Conservation (phyloP, 2,797 vertebrate genomes). For the Amniataba percoides region DNA sequence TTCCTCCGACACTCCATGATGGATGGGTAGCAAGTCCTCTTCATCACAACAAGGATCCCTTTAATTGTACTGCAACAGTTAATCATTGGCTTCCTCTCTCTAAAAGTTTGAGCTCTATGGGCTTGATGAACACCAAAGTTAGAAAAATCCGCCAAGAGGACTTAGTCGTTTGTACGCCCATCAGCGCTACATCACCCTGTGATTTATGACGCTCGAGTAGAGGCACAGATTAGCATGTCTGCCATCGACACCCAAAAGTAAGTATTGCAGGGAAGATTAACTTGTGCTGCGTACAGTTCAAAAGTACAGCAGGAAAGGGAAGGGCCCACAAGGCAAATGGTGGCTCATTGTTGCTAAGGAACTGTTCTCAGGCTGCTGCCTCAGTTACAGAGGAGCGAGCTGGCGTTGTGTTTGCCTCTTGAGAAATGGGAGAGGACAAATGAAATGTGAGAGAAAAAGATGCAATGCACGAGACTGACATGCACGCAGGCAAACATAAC, state of each 20-base stretch:
- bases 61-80: conserved; percentile 59
- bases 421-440: conserved; percentile 59
- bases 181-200: conserved; percentile 61
- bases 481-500: conserved; percentile 19
- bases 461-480: conserved; percentile 25
- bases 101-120: conserved; percentile 32
- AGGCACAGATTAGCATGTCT: conserved; percentile 69
- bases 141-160: conserved; percentile 46
- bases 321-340: conserved; percentile 63
- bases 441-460: conserved; percentile 51
- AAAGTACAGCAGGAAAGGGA: conserved; percentile 55
- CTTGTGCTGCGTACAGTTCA: conserved; percentile 60
- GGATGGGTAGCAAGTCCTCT: conserved; percentile 55
- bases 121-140: conserved; percentile 65
- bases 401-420: conserved; percentile 54
- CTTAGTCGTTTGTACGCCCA: conserved; percentile 47
- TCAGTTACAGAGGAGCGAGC: conserved; percentile 59
- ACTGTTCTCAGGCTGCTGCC: conserved; percentile 65
- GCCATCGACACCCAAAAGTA: conserved; percentile 57
- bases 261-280: conserved; percentile 71
- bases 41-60: conserved; percentile 51
- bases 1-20: conserved; percentile 55
- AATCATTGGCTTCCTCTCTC: conserved; percentile 47
- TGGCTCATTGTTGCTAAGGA: conserved; percentile 81
- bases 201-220: conserved; percentile 62